phyloP scores from a whole-genome alignment of 2,113 vertebrate species.

The Aphelocoma coerulescens region DNA sequence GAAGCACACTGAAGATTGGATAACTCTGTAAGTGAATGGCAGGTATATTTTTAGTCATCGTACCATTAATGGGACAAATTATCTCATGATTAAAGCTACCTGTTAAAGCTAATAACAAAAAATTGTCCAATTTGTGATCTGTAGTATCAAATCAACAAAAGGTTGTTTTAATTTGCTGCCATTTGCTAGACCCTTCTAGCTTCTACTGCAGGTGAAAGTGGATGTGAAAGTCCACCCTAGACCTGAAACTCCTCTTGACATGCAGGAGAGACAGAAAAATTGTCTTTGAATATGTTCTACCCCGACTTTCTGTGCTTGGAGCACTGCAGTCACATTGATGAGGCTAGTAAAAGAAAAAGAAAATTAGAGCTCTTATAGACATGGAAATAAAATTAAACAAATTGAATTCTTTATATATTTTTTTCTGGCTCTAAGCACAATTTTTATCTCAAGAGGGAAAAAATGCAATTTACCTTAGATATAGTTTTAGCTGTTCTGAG shows the following conservation, averaged over 20 bases:
- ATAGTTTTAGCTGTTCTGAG: background rate
- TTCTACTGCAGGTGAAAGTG: background rate
- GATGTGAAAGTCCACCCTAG: background rate
- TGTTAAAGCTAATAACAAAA: background rate
- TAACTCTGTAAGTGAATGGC: background rate
- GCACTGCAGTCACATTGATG: background rate
- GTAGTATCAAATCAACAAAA: background rate
- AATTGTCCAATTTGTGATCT: background rate
- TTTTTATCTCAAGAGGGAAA: background rate
- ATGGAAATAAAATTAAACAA: background rate
- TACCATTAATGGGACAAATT: background rate
- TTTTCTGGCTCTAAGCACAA: background rate
- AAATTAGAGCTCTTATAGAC: background rate
- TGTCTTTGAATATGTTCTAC: background rate
- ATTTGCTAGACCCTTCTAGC: background rate
- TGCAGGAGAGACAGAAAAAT: background rate
- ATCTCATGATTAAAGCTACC: rapidly evolving
- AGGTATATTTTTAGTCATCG: background rate
- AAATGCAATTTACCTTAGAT: background rate
- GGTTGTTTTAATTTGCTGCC: background rate
- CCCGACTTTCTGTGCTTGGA: background rate
- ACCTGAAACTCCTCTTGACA: background rate
- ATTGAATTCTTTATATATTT: background rate
- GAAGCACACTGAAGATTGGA: background rate
- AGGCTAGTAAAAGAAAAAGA: background rate